phyloP scores from a whole-genome alignment of 2,113 vertebrate genomes.

The Epinephelus lanceolatus region DNA sequence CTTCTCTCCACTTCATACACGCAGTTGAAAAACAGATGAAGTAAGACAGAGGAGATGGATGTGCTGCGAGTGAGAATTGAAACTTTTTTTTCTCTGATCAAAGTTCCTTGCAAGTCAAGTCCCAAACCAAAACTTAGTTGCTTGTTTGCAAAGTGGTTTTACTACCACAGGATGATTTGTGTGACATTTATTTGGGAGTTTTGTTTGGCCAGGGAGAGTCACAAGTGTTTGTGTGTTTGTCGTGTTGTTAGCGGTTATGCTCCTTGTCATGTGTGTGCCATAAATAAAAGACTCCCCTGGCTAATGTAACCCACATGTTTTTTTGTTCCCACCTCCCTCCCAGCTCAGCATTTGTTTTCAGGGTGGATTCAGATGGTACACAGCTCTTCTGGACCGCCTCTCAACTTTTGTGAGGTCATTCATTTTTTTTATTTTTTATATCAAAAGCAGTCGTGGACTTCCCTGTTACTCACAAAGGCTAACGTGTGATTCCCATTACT shows the following conservation, averaged over 20 bases:
- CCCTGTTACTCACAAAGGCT: conserved; percentile 74
- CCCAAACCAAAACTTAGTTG: conserved; percentile 51
- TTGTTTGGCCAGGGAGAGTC: conserved; percentile 51
- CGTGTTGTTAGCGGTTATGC: conserved; percentile 80
- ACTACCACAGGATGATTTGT: conserved; percentile 71
- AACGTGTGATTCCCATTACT: conserved; percentile 67
- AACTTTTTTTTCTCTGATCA: conserved; percentile 18
- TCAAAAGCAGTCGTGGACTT: conserved; percentile 75
- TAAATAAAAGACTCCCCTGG: conserved; percentile 77
- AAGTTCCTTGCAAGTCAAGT: conserved; percentile 1
- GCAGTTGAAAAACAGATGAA: background rate
- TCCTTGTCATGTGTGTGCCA: conserved; percentile 81
- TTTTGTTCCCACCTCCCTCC: conserved; percentile 62
- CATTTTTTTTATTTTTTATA: conserved; percentile 36
- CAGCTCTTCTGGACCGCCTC: conserved; percentile 31
- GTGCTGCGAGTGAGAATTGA: conserved; percentile 20
- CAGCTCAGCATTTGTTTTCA: conserved; percentile 54
- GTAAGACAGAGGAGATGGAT: background rate
- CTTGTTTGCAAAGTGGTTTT: conserved; percentile 48
- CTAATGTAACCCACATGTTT: conserved; percentile 80
- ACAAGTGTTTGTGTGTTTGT: conserved; percentile 80
- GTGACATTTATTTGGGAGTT: conserved; percentile 73
- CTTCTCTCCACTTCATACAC: conserved; percentile 4
- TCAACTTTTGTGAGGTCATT: conserved; percentile 73
- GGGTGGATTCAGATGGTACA: conserved; percentile 64